Evolutionary conservation across 2,888 invertebrate species (phyloP), one percentile per base, ranked within the genome.

Genomic region (Tachina grossa): DNA sequence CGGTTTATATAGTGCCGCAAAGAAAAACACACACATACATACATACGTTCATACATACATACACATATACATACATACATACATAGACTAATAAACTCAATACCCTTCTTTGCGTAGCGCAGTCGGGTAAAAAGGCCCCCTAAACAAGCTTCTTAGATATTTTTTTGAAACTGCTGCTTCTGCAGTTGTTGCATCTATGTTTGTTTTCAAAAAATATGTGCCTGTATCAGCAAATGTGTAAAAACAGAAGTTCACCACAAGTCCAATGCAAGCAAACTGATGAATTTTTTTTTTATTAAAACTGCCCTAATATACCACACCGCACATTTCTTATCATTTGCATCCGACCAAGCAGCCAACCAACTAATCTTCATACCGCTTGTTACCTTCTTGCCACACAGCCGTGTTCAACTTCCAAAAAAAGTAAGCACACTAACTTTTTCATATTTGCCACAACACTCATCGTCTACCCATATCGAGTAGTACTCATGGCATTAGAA

Each of bases 211-310:
- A 49, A 45, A n/a, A 11, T 47, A 47, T 59, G 1, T n/a, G 51
- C 14, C 11, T n/a, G 43, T 45, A 8, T 74, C 13, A 19, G 16
- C 11, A 11, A 22, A 55, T 55, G 55, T 55, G 13, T n/a, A 10
- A 22, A 6, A 9, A 16, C 51, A 8, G 63, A 76, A 76, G 75
- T 71, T 63, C 43, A 57, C 68, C 79, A 71, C 49, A 75, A 79
- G 75, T 71, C 75, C 79, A 75, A 75, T 51, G 47, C 79, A 57
- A 71, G 63, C 79, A 75, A 69, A 59, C 68, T 79, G 53, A 75
- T 84, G 74, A 79, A 78, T 75, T 84, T 65, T 75, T n/a, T 31
- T 75, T 49, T 49, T 49, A 79, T 68, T 75, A 49, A 75, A 63
- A 39, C 47, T 63, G 39, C 51, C 45, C 45, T 45, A 51, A 51